Base-by-base conservation (phyloP, 2,113 vertebrate genomes). In the Chlorodrepanis virens region DNA sequence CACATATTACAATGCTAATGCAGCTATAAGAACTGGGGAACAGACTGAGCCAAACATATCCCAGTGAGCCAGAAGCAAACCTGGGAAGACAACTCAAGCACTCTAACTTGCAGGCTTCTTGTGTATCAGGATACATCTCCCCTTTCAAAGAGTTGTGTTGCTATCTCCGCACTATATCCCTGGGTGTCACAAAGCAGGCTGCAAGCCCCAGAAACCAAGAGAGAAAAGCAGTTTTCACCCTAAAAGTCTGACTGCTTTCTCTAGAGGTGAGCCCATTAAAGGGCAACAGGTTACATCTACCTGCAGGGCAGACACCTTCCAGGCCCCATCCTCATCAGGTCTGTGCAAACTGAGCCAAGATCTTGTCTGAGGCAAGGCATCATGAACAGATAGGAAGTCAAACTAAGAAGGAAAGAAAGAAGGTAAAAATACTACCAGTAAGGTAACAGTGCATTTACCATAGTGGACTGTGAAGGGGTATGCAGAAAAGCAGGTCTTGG, bases 211-310 rank as follows among this genome's bases (percentile, higher is more conserved):
- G 27, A 85, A 94, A 45, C 17, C 33, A 31, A 47, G 64, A 25
- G 10, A 80, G 15, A 86, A 82, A 18, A 64, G 19, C n/a, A 47
- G 12, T 53, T 87, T 82, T 4, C 27, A 67, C 7, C 7, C 21
- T 17, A 21, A 39, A 12, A 80, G 9, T n/a, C 23, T 70, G 28
- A 69, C 9, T 5, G 2, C 19, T 45, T 63, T 71, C 68, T 42
- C 16, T 1, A 0, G 5, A 39, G 42, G 28, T 5, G 4, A 74
- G 42, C 25, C 42, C 29, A 35, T 12, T 0, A 0, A 70, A 50
- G 12, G 37, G 21, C 35, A 84, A 35, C 42, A 35, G 39, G 33
- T 42, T 22, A 3, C 15, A 60, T 31, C 49, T 50, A 13, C 29
- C 23, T 40, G 28, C 44, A 56, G 59, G 59, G 56, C 27, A 77